Base-by-base conservation (phyloP, 2,113 vertebrate species). In the Planiliza haematocheilus region DNA sequence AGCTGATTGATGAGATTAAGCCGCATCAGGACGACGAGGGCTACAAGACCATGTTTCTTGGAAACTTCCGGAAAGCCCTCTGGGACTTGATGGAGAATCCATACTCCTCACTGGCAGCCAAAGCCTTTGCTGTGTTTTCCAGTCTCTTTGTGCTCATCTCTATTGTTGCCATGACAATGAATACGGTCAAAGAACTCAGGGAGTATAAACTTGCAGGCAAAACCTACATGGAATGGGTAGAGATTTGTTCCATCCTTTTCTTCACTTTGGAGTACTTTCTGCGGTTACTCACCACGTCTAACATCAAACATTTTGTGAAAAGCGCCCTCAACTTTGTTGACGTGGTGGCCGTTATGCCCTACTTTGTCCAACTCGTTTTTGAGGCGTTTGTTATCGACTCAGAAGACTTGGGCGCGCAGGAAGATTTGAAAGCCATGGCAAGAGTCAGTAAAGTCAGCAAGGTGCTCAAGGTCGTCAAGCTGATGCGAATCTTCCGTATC, bases 401-500 rank as follows among this genome's bases (percentile, higher is more conserved):
- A 0, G 95, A 95, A 36, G 86, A 66, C 0, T 0, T 87, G 4
- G 82, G 80, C 0, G 93, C 93, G 50, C 92, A 95, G 2, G 95
- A 95, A 51, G 96, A 97, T 61, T 72, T 97, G 71, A 95, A 96
- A 81, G 87, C 94, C 53, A 91, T 97, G 94, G 88, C 94, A 16
- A 93, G 93, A 5, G 94, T 97, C 60, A 96, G 95, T 67, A 97
- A 97, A 84, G 88, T 97, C 85, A 96, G 95, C 77, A 97, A 97
- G 74, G 93, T 97, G 38, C 94, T 97, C 49, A 97, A 97, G 86
- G 91, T 97, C 3, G 93, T 97, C 64, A 95, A 96, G 63, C 88
- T 97, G 62, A 96, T 97, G 96, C 93, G 96, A 30, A 97, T 97
- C 87, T 97, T 97, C 80, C 94, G 96, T 10, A 96, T 97, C 82